Evolutionary conservation across 2,888 invertebrate species (phyloP), one percentile per base, ranked within the genome.

Genomic region (Lasioglossum vierecki): DNA sequence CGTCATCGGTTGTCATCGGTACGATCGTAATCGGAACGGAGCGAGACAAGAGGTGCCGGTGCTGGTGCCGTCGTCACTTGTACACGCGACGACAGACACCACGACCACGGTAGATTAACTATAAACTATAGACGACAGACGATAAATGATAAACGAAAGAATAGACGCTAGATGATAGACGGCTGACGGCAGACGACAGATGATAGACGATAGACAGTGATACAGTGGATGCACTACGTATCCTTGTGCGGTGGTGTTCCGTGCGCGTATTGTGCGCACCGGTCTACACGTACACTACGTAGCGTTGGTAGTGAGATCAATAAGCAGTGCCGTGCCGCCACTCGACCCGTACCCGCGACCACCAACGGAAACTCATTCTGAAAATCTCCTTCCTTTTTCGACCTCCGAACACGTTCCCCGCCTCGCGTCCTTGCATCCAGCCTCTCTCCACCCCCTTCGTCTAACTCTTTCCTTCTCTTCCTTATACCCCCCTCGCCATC

Each of bases 261-360:
- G 91, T 70, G 70, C 41, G 89, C 92, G 91, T 91, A 90, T 91
- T 90, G 92, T 90, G 92, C 91, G 89, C 91, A 90, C 88, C 90
- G 87, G 90, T 92, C 91, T 93, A 92, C 90, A 93, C 91, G 93
- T 93, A 93, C 92, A 92, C 92, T 91, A 89, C 91, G 93, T 93
- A 92, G 89, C 92, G 93, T 94, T 92, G 88, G 93, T 93, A 92
- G 93, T 93, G 95, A 93, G 93, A 95, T 95, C 95, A 94, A 95
- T 95, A 95, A 94, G 94, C 95, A 95, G 94, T 94, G 93, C 93
- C 93, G 94, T 94, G 92, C 88, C 84, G 92, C 88, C 84, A 87
- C 88, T 87, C 88, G 85, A 89, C 85, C 81, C 85, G 84, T 88
- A 84, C 84, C 86, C 87, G 86, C 85, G 46, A 49, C 83, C 87